phyloP scores from a whole-genome alignment of 2,797 vertebrate species.

The Scleropages formosus region DNA sequence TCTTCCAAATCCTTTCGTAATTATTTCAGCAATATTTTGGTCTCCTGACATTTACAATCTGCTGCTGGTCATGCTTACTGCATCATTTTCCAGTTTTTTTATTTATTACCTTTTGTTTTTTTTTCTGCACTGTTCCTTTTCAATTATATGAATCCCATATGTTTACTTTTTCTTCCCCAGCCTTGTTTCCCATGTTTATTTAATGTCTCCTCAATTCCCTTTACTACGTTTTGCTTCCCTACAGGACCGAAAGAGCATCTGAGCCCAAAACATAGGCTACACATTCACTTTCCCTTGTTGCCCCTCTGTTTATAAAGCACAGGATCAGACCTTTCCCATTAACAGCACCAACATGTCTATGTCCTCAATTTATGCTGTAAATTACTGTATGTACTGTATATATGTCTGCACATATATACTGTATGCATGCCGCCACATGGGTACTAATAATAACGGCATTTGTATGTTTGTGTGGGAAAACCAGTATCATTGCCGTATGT shows the following conservation, averaged over 20 bases:
- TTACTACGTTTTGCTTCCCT: slow-evolving; percentile 45
- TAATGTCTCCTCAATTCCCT: slow-evolving; percentile 28
- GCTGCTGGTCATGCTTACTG: neutral
- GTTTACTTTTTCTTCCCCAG: neutral
- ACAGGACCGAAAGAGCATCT: slow-evolving; percentile 59
- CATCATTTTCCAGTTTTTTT: neutral
- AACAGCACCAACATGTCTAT: slow-evolving; percentile 45
- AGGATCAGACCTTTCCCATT: slow-evolving; percentile 56
- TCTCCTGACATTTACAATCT: slow-evolving; percentile 37
- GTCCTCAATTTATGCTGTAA: slow-evolving; percentile 57
- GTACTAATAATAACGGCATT: slow-evolving; percentile 53
- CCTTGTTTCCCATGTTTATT: slow-evolving; percentile 11
- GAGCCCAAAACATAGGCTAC: slow-evolving; percentile 42
- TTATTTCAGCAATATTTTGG: neutral
- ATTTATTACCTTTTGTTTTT: slow-evolving; percentile 19
- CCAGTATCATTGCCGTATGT: neutral
- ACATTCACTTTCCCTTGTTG: slow-evolving; percentile 47
- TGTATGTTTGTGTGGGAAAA: slow-evolving; percentile 3
- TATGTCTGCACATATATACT: slow-evolving; percentile 77
- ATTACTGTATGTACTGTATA: slow-evolving; percentile 69
- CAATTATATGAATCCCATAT: slow-evolving; percentile 19
- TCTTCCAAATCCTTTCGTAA: neutral
- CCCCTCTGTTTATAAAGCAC: slow-evolving; percentile 38
- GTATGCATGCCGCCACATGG: slow-evolving; percentile 42
- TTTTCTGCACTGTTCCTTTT: slow-evolving; percentile 18